These are phyloP conservation scores for Hemiscyllium ocellatum DNA, from an alignment of 2,113 vertebrate species.

Conservation along the genomic window DNA sequence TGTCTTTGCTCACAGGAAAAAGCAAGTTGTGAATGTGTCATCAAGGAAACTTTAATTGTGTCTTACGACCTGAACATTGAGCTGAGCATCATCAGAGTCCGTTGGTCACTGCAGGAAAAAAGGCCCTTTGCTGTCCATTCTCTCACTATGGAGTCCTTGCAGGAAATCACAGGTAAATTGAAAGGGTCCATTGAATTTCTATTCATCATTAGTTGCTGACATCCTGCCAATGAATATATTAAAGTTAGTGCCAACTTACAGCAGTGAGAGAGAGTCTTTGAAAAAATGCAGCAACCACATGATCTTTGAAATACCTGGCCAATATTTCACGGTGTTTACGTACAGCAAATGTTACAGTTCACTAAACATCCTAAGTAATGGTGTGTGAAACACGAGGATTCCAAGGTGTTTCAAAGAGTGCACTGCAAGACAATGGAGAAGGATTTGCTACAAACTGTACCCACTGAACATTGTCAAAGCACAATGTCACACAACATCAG, in stretches of 20 bases:
- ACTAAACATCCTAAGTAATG: neutral
- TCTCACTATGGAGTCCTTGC: neutral
- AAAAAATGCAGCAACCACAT: neutral
- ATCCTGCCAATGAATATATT: neutral
- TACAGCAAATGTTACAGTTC: neutral
- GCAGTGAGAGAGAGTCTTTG: neutral
- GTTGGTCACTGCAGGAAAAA: neutral
- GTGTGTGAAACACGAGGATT: neutral
- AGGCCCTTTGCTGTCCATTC: neutral
- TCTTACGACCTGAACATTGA: neutral
- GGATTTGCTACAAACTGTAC: too few species aligned
- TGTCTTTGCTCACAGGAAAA: neutral
- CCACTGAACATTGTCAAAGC: neutral
- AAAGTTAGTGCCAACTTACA: neutral
- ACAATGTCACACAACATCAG: too few species aligned
- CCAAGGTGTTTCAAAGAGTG: neutral
- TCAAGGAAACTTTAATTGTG: neutral
- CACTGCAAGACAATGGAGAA: neutral
- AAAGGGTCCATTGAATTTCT: neutral
- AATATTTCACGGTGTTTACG: neutral
- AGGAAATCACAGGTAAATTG: neutral
- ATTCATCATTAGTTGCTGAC: neutral
- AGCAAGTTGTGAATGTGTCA: neutral
- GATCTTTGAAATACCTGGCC: neutral
- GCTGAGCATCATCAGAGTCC: neutral